Evolutionary conservation across 1,140 invertebrate genomes (phyloP).

Genomic region (Brachionus paranguensis): DNA sequence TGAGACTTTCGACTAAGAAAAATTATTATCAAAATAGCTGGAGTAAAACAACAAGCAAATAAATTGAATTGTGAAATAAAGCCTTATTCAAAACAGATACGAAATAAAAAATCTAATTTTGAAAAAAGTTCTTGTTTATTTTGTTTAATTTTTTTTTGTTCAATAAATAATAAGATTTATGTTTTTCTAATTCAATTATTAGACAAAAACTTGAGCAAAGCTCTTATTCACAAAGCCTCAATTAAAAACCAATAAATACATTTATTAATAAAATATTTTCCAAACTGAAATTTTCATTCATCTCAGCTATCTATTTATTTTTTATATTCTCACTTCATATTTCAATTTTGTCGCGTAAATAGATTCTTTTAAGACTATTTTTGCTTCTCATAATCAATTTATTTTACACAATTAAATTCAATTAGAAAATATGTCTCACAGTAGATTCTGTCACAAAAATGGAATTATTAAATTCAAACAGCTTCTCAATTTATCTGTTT

Average conservation of each 20-base stretch:
- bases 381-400: neutral
- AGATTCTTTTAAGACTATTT: neutral
- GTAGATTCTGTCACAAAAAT: neutral
- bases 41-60: neutral
- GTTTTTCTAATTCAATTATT: conserved; percentile 23
- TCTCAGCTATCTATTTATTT: neutral
- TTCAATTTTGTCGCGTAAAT: neutral
- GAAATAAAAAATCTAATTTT: neutral
- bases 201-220: neutral
- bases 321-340: neutral
- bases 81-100: conserved; percentile 5
- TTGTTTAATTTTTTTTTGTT: neutral
- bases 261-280: neutral
- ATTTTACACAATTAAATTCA: neutral
- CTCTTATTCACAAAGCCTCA: neutral
- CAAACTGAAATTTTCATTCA: neutral
- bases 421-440: neutral
- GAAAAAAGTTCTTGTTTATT: conserved; percentile 11
- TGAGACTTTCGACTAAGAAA: neutral
- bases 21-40: neutral
- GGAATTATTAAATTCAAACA: neutral
- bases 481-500: neutral
- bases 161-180: neutral
- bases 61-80: neutral
- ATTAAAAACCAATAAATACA: conserved; percentile 25